Evolutionary conservation across 2,113 vertebrate species (phyloP).

Genomic region (Thryonomys swinderianus): DNA sequence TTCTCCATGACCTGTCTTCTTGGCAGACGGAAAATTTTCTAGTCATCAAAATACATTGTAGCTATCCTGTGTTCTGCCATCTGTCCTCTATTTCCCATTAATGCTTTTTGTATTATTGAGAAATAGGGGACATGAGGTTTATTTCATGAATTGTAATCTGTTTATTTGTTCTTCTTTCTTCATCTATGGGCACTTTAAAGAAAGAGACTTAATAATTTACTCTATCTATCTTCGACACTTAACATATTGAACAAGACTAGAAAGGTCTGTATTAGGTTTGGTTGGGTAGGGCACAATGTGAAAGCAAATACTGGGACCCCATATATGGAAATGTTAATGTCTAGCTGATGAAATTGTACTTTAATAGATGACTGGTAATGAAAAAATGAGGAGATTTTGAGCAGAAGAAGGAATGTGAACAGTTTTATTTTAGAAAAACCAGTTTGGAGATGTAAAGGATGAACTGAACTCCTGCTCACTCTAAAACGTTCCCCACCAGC

Average conservation of each 20-base stretch:
- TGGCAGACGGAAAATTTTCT: background rate
- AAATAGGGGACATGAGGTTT: background rate
- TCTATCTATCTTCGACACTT: background rate
- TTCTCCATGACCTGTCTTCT: background rate
- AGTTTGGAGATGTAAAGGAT: conserved; percentile 46
- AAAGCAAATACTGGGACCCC: conserved; percentile 58
- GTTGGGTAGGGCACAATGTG: background rate
- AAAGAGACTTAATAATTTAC: conserved; percentile 25
- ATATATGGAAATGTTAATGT: conserved; percentile 10
- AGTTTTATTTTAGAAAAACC: conserved; percentile 65
- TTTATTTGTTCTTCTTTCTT: conserved; percentile 28
- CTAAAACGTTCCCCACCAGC: conserved; percentile 43
- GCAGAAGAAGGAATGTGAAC: conserved; percentile 51
- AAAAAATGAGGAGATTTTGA: conserved; percentile 62
- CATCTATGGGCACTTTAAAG: conserved; percentile 38
- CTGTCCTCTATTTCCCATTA: background rate
- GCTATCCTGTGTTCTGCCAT: background rate
- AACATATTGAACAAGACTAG: conserved; percentile 16
- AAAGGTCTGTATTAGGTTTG: background rate
- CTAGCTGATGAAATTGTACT: conserved; percentile 48
- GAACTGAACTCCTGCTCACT: conserved; percentile 55
- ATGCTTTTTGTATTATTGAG: background rate
- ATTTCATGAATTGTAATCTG: background rate
- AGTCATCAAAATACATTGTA: conserved; percentile 9
- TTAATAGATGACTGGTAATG: conserved; percentile 38